These are phyloP conservation scores for Lucilia sericata DNA, from an alignment of 1,140 invertebrate species.

Conservation along the genomic window DNA sequence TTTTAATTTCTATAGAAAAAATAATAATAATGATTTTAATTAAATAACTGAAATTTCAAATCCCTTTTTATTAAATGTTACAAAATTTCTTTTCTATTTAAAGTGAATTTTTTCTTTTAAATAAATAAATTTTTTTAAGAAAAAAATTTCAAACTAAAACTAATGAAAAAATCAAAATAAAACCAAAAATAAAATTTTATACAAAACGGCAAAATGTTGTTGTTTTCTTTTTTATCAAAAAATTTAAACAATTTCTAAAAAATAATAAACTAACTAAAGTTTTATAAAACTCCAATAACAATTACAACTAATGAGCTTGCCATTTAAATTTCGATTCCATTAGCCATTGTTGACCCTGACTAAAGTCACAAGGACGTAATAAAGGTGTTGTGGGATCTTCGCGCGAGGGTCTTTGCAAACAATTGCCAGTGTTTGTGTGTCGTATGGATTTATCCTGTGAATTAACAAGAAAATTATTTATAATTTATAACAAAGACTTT, in stretches of 20 bases:
- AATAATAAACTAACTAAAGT: constrained; percentile 36
- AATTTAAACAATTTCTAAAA: constrained; percentile 26
- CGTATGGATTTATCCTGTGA: constrained; percentile 85
- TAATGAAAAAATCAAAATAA: constrained; percentile 20
- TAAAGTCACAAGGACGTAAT: constrained; percentile 81
- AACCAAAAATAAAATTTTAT: constrained; percentile 30
- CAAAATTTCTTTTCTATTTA: neutral
- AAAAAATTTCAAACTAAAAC: neutral
- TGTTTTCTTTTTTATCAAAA: neutral
- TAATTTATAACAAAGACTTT: neutral
- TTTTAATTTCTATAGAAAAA: no score
- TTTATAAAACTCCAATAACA: constrained; percentile 41
- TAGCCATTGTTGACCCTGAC: constrained; percentile 88
- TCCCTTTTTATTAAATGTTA: neutral
- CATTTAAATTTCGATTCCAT: constrained; percentile 96
- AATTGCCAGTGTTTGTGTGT: constrained; percentile 93
- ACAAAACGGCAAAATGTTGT: constrained; percentile 19
- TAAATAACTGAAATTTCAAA: no score
- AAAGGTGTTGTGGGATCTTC: constrained; percentile 80
- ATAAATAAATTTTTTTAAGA: neutral
- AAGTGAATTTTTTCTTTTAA: neutral
- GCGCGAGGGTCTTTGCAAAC: constrained; percentile 86
- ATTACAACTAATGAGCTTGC: constrained; percentile 76
- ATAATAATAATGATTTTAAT: no score
- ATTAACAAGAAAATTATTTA: constrained; percentile 26